These are phyloP conservation scores for Caenorhabditis imperialis DNA, from an alignment of 2,888 invertebrate species.

Conservation along the genomic window DNA sequence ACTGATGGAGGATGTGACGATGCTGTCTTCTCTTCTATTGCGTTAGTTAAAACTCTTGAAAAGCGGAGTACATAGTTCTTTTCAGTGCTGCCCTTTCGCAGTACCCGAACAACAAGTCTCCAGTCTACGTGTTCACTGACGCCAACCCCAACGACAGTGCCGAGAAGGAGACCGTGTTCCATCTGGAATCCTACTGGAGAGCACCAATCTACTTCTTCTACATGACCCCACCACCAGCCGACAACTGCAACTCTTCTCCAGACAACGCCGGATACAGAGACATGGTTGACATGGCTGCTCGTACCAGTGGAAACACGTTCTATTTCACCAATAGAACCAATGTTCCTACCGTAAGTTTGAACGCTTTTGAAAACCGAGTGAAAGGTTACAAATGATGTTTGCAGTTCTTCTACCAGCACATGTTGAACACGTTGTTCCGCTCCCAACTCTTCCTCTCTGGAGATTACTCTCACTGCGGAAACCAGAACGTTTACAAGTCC, in stretches of 20 bases:
- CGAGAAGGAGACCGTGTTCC: constrained; percentile 61
- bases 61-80: constrained; percentile 1
- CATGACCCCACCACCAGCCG: constrained; percentile 52
- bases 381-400: no score
- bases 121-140: constrained; percentile 71
- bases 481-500: constrained; percentile 55
- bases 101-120: constrained; percentile 62
- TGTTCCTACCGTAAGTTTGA: constrained; percentile 27
- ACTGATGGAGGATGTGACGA: constrained; percentile 60
- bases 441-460: constrained; percentile 64
- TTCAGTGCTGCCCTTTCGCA: constrained; percentile 56
- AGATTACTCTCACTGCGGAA: constrained; percentile 58
- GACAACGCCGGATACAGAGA: constrained; percentile 60
- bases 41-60: constrained; percentile 50
- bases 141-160: constrained; percentile 65
- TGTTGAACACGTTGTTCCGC: constrained; percentile 61
- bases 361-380: no score
- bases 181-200: constrained; percentile 65
- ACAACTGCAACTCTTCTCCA: constrained; percentile 49
- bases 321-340: constrained; percentile 40
- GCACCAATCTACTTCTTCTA: constrained; percentile 68
- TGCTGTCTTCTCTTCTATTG: constrained; percentile 56
- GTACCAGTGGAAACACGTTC: constrained; percentile 53
- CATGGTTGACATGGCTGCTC: constrained; percentile 54
- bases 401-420: constrained; percentile 59